Evolutionary conservation across 2,113 vertebrate genomes (phyloP).

Genomic region (Chaetodon trifascialis): DNA sequence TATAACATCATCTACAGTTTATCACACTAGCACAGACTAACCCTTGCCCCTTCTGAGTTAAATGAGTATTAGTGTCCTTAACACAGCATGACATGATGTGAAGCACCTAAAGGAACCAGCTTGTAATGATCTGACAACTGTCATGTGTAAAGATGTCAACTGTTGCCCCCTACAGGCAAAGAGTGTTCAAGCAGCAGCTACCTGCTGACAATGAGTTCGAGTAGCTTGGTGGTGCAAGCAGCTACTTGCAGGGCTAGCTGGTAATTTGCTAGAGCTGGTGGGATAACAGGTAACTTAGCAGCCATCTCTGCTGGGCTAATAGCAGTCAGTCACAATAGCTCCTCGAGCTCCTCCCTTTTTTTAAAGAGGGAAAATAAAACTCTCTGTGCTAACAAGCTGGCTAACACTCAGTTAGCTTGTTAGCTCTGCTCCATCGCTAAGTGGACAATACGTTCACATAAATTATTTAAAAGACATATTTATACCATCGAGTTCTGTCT

Average conservation of each 20-base stretch:
- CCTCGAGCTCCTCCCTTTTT: too few species aligned
- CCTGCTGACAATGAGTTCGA: too few species aligned
- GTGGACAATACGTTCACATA: too few species aligned
- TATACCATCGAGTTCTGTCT: not conserved
- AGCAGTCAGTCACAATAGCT: not conserved
- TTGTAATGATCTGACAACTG: not conserved
- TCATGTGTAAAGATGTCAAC: not conserved
- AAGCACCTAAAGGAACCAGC: constrained; percentile 17
- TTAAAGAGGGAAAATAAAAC: not conserved
- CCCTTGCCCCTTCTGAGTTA: not conserved
- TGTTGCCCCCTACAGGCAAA: not conserved
- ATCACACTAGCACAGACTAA: constrained; percentile 4
- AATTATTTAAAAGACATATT: too few species aligned
- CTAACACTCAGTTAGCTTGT: not conserved
- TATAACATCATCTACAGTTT: constrained; percentile 9
- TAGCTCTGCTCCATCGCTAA: not conserved
- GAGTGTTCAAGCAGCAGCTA: not conserved
- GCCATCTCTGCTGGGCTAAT: too few species aligned
- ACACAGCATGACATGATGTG: constrained; percentile 10
- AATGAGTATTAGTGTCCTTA: not conserved
- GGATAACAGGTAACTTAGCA: too few species aligned
- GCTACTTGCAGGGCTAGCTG: too few species aligned
- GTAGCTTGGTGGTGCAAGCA: too few species aligned
- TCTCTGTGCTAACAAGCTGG: not conserved
- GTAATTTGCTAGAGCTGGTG: too few species aligned